Conservation (phyloP, 1,140 invertebrate species). For the Lepidurus arcticus region DNA sequence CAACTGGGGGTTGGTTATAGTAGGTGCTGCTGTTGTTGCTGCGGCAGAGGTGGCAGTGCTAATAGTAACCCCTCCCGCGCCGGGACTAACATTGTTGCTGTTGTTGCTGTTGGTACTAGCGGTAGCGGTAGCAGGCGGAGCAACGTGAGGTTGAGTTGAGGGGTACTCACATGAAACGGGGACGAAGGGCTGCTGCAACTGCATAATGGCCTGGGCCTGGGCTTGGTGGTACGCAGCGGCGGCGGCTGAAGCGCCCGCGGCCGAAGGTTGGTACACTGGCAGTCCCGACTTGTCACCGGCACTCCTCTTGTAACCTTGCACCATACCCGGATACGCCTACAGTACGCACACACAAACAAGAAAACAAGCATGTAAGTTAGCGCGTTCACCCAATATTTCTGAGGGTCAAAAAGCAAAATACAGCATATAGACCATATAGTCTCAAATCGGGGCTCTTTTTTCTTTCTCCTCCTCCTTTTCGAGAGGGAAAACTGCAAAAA, state of each 20-base stretch:
- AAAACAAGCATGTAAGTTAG: background rate
- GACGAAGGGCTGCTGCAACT: conserved; percentile 76
- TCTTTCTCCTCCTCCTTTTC: too few species aligned
- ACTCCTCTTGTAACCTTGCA: conserved; percentile 81
- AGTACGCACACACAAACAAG: conserved; percentile 40
- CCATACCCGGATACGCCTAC: conserved; percentile 87
- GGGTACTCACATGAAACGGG: conserved; percentile 50
- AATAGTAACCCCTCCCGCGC: conserved; percentile 12
- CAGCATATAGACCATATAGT: background rate
- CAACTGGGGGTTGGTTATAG: conserved; percentile 13
- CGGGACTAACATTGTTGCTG: conserved; percentile 25
- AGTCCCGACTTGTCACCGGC: conserved; percentile 85
- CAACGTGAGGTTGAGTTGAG: background rate
- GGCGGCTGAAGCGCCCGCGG: conserved; percentile 22
- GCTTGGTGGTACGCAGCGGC: conserved; percentile 78
- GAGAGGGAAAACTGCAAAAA: too few species aligned
- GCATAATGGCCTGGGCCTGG: conserved; percentile 61
- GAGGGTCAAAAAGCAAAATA: background rate
- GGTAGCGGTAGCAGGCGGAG: conserved; percentile 23
- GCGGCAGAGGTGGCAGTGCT: conserved; percentile 10
- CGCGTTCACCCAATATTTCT: background rate
- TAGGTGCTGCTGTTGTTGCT: conserved; percentile 18
- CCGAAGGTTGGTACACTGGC: conserved; percentile 67
- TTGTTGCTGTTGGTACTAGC: conserved; percentile 22
- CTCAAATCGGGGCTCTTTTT: too few species aligned